These are phyloP conservation scores for Dermatemys mawii DNA, from an alignment of 2,113 vertebrate species.

Conservation along the genomic window DNA sequence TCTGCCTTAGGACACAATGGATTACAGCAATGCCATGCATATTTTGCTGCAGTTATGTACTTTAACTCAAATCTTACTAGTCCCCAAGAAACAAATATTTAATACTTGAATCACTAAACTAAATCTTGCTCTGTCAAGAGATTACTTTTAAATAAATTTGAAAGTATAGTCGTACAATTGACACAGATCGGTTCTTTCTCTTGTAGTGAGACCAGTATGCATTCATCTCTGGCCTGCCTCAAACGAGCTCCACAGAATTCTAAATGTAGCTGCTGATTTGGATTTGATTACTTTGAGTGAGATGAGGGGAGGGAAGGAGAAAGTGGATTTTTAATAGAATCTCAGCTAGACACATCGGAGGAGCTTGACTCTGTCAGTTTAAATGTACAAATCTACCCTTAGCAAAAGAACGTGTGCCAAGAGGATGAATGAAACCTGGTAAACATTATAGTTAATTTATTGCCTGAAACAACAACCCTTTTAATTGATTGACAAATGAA, in stretches of 20 bases:
- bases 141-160: neutral
- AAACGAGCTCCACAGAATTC: neutral
- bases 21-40: neutral
- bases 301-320: neutral
- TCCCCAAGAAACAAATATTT: neutral
- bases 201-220: neutral
- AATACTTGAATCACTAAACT: neutral
- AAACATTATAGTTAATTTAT: conserved; percentile 23
- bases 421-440: neutral
- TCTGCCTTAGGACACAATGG: neutral
- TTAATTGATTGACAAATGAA: conserved; percentile 31
- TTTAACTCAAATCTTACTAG: neutral
- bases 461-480: conserved; percentile 2
- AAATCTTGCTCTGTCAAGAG: neutral
- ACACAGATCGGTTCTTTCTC: neutral
- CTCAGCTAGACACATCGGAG: neutral
- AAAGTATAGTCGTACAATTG: neutral
- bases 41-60: neutral
- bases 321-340: neutral
- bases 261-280: neutral
- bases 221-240: neutral
- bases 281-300: neutral
- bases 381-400: neutral
- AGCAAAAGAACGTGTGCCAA: neutral
- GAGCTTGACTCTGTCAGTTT: neutral